phyloP scores from a whole-genome alignment of 92 coral and sea anemone genomes.

The Pocillopora meandrina region DNA sequence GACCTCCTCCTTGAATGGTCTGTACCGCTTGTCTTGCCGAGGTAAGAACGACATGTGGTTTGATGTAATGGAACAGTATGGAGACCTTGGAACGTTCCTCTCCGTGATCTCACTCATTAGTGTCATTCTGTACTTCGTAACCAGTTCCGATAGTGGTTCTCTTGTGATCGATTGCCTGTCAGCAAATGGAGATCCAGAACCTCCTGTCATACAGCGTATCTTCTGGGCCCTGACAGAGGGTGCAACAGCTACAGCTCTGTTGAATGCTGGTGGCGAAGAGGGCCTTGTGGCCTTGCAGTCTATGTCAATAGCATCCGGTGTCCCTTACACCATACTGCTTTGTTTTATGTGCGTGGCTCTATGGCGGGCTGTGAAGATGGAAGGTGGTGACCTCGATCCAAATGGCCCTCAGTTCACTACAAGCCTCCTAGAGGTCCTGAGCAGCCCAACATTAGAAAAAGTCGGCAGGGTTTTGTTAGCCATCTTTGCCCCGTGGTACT shows the following conservation, averaged over 20 bases:
- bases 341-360: slow-evolving; percentile 78
- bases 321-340: slow-evolving; percentile 68
- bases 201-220: slow-evolving; percentile 86
- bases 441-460: slow-evolving; percentile 35
- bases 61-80: slow-evolving; percentile 81
- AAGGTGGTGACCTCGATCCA: slow-evolving; percentile 64
- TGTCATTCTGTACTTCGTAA: slow-evolving; percentile 81
- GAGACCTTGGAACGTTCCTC: slow-evolving; percentile 65
- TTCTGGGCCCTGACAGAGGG: slow-evolving; percentile 93
- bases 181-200: slow-evolving; percentile 93
- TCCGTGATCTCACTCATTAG: slow-evolving; percentile 77
- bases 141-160: slow-evolving; percentile 94
- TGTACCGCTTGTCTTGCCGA: slow-evolving; percentile 88
- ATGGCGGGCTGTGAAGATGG: slow-evolving; percentile 70
- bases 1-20: slow-evolving; percentile 44
- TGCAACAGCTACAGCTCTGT: slow-evolving; percentile 74
- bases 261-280: slow-evolving; percentile 71
- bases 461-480: slow-evolving; percentile 57
- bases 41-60: slow-evolving; percentile 75
- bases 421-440: slow-evolving; percentile 68
- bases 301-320: slow-evolving; percentile 73
- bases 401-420: slow-evolving; percentile 71
- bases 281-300: slow-evolving; percentile 76
- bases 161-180: slow-evolving; percentile 93
- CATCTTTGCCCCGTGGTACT: slow-evolving; percentile 81